Percentiles rank a stretch among this genome's conserved stretches.
phyloP scores from a whole-genome alignment of 2,113 vertebrate species.

The Seriola aureovittata region DNA sequence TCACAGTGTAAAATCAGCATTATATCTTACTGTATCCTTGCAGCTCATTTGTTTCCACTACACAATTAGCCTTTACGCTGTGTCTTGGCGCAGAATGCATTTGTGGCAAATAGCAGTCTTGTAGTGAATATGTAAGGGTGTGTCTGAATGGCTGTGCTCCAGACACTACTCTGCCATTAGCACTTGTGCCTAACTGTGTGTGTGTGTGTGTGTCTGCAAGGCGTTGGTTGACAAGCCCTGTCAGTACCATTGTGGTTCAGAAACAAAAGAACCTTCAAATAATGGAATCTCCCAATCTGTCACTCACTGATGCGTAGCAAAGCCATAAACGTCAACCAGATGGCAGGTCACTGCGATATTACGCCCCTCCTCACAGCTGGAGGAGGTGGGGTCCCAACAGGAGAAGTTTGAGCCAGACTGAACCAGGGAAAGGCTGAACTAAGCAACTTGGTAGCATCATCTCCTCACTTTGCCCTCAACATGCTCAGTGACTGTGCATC shows the following conservation, averaged over 20 bases:
- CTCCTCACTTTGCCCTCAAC: slow-evolving; percentile 23
- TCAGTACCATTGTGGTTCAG: slow-evolving; percentile 71
- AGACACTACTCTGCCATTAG: slow-evolving; percentile 47
- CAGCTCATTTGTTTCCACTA: slow-evolving; percentile 21
- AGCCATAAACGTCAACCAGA: slow-evolving; percentile 72
- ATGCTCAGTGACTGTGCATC: slow-evolving; percentile 11
- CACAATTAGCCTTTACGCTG: slow-evolving; percentile 12
- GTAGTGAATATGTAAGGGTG: slow-evolving; percentile 6
- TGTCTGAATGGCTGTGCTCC: slow-evolving; percentile 42
- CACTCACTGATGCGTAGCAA: slow-evolving; percentile 64
- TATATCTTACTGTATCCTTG: neutral
- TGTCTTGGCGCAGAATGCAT: slow-evolving; percentile 12
- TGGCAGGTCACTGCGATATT: slow-evolving; percentile 55
- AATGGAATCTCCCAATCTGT: slow-evolving; percentile 71
- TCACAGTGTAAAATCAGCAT: slow-evolving; percentile 10
- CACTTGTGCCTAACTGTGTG: slow-evolving; percentile 6
- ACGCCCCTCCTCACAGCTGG: slow-evolving; percentile 10
- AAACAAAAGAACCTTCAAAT: slow-evolving; percentile 73
- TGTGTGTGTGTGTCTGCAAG: slow-evolving; percentile 24
- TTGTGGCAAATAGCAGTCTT: neutral
- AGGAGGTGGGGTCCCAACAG: slow-evolving; percentile 22
- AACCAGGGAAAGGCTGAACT: neutral
- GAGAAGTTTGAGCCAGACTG: slow-evolving; percentile 1
- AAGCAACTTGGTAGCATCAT: slow-evolving; percentile 13
- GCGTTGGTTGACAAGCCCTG: slow-evolving; percentile 72